Evolutionary conservation across 2,888 invertebrate species (phyloP).

Genomic region (Tetrapedia diversipes): DNA sequence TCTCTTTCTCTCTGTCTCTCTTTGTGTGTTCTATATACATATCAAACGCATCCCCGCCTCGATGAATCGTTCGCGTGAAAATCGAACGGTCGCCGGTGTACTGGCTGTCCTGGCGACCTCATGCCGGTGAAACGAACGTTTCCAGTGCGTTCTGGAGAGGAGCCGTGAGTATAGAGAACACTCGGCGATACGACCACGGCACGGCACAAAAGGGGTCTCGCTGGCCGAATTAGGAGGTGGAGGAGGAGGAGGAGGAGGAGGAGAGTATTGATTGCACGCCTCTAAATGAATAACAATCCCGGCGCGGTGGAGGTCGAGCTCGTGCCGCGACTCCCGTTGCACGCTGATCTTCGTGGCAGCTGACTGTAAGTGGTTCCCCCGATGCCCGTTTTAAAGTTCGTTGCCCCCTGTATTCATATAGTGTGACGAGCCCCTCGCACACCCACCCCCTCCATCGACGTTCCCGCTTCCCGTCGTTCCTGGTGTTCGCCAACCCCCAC

Average conservation of each 20-base stretch:
- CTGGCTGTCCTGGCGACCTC: slow-evolving; percentile 7
- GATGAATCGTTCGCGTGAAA: slow-evolving; percentile 48
- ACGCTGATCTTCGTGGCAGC: slow-evolving; percentile 76
- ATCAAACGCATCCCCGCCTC: slow-evolving; percentile 11
- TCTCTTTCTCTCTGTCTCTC: background rate
- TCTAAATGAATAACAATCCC: slow-evolving; percentile 80
- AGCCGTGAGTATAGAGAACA: no score
- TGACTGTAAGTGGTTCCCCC: slow-evolving; percentile 79
- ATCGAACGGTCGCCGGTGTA: slow-evolving; percentile 48
- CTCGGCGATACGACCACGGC: no score
- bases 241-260: no score
- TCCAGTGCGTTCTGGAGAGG: no score
- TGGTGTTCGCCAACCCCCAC: slow-evolving; percentile 13
- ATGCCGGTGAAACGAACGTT: slow-evolving; percentile 43
- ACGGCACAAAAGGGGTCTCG: no score
- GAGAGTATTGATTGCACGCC: slow-evolving; percentile 62
- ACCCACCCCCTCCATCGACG: background rate
- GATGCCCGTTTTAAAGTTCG: slow-evolving; percentile 48
- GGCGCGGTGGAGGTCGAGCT: slow-evolving; percentile 79
- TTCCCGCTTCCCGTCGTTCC: background rate
- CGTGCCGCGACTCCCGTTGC: slow-evolving; percentile 76
- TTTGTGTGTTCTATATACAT: background rate
- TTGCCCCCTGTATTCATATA: slow-evolving; percentile 38
- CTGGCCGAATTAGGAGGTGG: slow-evolving; percentile 57
- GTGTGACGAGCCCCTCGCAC: slow-evolving; percentile 21